Base-by-base conservation (phyloP, 2,797 vertebrate species). In the Acanthopagrus latus region DNA sequence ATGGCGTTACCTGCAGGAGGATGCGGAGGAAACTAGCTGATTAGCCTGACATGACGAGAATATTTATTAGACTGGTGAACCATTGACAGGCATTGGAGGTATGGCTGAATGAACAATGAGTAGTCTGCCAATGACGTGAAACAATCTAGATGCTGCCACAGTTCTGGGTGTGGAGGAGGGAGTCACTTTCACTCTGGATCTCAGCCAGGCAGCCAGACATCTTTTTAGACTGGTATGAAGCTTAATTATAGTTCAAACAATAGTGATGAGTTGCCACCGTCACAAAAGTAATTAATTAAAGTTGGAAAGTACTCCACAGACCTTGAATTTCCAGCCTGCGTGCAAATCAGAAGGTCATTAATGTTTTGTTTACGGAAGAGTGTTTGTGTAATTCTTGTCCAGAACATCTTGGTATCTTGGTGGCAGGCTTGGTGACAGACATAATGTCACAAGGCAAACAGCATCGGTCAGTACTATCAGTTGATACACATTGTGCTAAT, bases 201-300 rank as follows among this genome's bases (percentile, higher is more conserved):
- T 46, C 12, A 38, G 38, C 12, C 55, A 55, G 27, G 14, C 2
- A 3, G 25, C 68, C 7, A 56, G 52, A 59, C 7, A 74, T 18
- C 7, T 67, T 43, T 62, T 2, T 41, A 66, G 54, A 60, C 27
- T 43, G 33, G 18, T 33, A 21, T 60, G 21, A 69, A 23, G 47
- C 8, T 17, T 47, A 29, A 68, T 72, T 59, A 59, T 21, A 55
- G 64, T 18, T 69, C 14, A 58, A 60, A 82, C 43, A 71, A 29
- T 59, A 48, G 20, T n/a, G 3, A 47, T 47, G 33, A 65, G 46
- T 16, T 38, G 16, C 16, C 14, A 12, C 33, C 17, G 27, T 33
- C 14, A 33, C 5, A 68, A 60, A 79, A 38, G 3, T 38, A 55
- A 1, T 38, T 47, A 50, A 51, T 79, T 74, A 12, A 25, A 69